Percentiles rank a stretch among this genome's conserved stretches.
phyloP scores from a whole-genome alignment of 2,113 vertebrate genomes.

The Tauraco erythrolophus region DNA sequence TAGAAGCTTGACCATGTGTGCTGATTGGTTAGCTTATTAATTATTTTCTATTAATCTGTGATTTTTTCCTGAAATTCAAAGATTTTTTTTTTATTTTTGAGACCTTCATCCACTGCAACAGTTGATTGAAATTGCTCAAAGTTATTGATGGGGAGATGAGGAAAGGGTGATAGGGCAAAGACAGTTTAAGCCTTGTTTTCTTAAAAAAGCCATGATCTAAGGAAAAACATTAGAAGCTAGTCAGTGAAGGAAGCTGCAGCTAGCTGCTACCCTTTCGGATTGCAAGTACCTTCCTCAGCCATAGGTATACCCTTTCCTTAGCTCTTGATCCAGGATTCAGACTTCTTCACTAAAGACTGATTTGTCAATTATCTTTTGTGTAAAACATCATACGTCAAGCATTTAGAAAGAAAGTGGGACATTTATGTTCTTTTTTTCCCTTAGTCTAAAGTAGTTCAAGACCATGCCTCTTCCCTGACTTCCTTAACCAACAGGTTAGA shows the following conservation, averaged over 20 bases:
- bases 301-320: accelerated
- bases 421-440: neutral
- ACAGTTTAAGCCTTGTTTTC: neutral
- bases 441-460: neutral
- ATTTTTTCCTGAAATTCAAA: neutral
- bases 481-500: neutral
- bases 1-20: neutral
- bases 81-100: neutral
- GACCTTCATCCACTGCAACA: neutral
- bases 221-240: neutral
- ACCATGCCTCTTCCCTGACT: neutral
- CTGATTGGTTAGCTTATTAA: neutral
- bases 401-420: neutral
- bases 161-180: neutral
- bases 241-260: neutral
- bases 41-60: neutral
- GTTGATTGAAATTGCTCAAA: neutral
- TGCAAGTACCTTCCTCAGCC: neutral
- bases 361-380: neutral
- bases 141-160: neutral
- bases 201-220: neutral
- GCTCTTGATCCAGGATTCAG: neutral
- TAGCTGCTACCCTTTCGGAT: neutral
- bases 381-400: neutral
- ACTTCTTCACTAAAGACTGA: neutral